Base-by-base conservation (phyloP, 2,888 invertebrate species). In the Drosophila suboccidentalis region DNA sequence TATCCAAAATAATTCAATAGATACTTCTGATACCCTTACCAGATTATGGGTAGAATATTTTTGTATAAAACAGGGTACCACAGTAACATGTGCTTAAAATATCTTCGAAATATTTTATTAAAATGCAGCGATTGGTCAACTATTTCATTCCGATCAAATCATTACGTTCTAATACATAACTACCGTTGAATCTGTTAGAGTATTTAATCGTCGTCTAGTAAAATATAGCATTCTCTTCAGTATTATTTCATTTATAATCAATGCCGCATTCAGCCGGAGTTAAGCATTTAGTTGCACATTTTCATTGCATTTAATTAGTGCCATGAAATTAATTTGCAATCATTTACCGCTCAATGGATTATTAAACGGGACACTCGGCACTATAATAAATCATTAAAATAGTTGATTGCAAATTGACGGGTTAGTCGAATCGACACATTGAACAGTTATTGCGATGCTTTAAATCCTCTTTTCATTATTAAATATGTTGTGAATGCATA, bases 221-320 rank as follows among this genome's bases (percentile, higher is more conserved):
- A 26, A n/a, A n/a, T n/a, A n/a, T n/a, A n/a, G n/a, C n/a, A n/a
- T 39, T 53, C 15, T 6, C 3, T 22, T 15, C 17, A 4, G 5
- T 9, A 53, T 58, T 46, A 57, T 60, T 54, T 41, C n/a, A 15
- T 17, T 54, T 17, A 41, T 32, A 66, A 39, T 32, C n/a, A 50
- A n/a, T 50, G 19, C 13, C 26, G 38, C 36, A 32, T 10, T 55
- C 36, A 9, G 19, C 36, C 19, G 46, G 29, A 19, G 32, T 64
- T 63, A 32, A 53, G 65, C 44, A 54, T 65, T 53, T 53, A 26
- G 57, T 34, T 38, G 4, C 15, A 15, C 38, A 49, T 36, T 61
- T 47, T 29, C 43, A 44, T 29, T 55, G 44, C 51, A 17, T 55
- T 75, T 59, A 70, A 70, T 73, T 73, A 61, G 58, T 70, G 39